These are phyloP conservation scores for Zaprionus africanus DNA, from an alignment of 1,140 invertebrate species.

Conservation along the genomic window DNA sequence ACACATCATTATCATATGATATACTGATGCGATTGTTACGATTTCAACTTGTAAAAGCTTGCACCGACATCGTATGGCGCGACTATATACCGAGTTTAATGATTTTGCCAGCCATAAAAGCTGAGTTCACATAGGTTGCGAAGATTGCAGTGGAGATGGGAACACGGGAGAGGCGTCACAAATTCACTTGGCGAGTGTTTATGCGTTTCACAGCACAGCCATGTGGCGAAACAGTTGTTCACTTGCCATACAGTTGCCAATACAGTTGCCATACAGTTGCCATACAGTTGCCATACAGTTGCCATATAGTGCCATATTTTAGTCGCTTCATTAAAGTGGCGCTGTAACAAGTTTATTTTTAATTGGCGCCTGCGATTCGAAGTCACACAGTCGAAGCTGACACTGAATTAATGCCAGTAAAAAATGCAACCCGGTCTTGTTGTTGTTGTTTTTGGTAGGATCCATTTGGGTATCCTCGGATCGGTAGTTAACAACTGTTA, in stretches of 20 bases:
- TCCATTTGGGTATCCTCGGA: conserved; percentile 19
- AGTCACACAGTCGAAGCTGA: neutral
- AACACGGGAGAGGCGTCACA: conserved; percentile 18
- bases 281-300: conserved; percentile 15
- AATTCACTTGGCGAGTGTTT: conserved; percentile 4
- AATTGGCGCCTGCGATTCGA: conserved; percentile 67
- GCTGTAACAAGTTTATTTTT: conserved; percentile 80
- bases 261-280: neutral
- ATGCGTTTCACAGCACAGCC: neutral
- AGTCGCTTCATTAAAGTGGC: conserved; percentile 74
- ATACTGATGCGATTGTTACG: conserved; percentile 18
- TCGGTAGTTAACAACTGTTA: conserved; percentile 81
- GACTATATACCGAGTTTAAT: conserved; percentile 20
- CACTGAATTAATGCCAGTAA: neutral
- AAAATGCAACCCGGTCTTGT: neutral
- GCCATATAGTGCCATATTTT: conserved; percentile 59
- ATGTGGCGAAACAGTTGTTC: neutral
- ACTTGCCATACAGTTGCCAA: neutral
- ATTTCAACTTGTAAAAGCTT: conserved; percentile 6
- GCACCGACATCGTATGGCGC: neutral
- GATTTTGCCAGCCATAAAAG: conserved; percentile 11
- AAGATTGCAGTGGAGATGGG: neutral
- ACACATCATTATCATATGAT: conserved; percentile 9
- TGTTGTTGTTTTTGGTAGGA: conserved; percentile 11
- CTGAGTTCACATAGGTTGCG: conserved; percentile 29